Evolutionary conservation across 2,888 invertebrate species (phyloP).

Genomic region (Dusona sp.): DNA sequence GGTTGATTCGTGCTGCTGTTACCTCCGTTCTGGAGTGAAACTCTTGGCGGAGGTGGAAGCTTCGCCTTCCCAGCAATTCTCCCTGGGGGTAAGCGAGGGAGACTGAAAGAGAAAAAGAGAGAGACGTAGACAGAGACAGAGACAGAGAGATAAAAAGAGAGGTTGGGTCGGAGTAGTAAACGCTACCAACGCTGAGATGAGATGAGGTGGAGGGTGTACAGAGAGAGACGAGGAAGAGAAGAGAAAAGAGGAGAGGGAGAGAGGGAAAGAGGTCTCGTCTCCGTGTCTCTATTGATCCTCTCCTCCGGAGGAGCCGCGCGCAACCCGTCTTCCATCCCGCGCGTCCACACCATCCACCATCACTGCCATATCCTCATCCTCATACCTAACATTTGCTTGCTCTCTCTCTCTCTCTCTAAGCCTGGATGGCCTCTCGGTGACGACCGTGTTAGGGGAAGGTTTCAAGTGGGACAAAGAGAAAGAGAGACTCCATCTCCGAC

Average conservation of each 20-base stretch:
- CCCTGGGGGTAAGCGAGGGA: slow-evolving; percentile 34
- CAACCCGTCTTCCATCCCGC: slow-evolving; percentile 82
- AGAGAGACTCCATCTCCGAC: slow-evolving; percentile 60
- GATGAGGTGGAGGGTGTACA: slow-evolving; percentile 52
- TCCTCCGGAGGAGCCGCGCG: slow-evolving; percentile 84
- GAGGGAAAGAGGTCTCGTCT: slow-evolving; percentile 83
- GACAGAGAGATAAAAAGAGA: slow-evolving; percentile 58
- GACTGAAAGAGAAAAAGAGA: slow-evolving; percentile 66
- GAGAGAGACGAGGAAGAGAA: slow-evolving; percentile 66
- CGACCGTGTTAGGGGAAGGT: slow-evolving; percentile 40
- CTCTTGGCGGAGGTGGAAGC: slow-evolving; percentile 65
- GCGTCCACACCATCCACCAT: slow-evolving; percentile 74
- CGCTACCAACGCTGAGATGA: slow-evolving; percentile 51
- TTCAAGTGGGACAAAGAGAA: slow-evolving; percentile 67
- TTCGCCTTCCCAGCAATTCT: slow-evolving; percentile 30
- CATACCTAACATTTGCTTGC: slow-evolving; percentile 74
- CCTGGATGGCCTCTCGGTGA: slow-evolving; percentile 60
- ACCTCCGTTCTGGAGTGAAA: slow-evolving; percentile 60
- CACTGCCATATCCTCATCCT: slow-evolving; percentile 76
- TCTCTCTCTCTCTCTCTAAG: slow-evolving; percentile 47
- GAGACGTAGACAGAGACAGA: slow-evolving; percentile 64
- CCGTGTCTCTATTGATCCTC: slow-evolving; percentile 85
- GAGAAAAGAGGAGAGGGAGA: slow-evolving; percentile 69
- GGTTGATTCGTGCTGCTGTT: slow-evolving; percentile 67
- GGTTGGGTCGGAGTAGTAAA: slow-evolving; percentile 43